Conservation (phyloP, 2,113 vertebrate genomes). For the Phaethornis superciliosus region DNA sequence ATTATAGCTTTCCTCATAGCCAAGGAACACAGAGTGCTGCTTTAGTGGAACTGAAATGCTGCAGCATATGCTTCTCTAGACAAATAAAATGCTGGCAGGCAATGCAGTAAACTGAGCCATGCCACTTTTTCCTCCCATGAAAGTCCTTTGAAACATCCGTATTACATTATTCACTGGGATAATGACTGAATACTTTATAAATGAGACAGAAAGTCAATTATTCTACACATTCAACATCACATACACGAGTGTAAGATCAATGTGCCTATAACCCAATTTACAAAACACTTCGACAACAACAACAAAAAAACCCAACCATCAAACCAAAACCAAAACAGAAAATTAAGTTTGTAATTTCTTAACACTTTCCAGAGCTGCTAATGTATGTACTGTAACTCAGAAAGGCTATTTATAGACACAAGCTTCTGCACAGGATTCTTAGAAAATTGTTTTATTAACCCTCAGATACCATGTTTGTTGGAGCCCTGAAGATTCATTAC, state of each 20-base stretch:
- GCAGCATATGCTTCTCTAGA: constrained; percentile 49
- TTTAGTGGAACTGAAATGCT: constrained; percentile 34
- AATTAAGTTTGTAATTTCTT: constrained; percentile 26
- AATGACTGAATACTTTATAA: constrained; percentile 43
- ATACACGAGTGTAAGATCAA: constrained; percentile 19
- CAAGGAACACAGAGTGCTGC: constrained; percentile 24
- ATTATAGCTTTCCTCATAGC: constrained; percentile 39
- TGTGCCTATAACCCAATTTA: constrained; percentile 34
- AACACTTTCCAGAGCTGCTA: constrained; percentile 44
- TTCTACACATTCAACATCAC: constrained; percentile 10
- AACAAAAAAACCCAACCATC: neutral
- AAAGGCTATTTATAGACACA: constrained; percentile 29
- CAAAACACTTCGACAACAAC: constrained; percentile 20
- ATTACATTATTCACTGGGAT: constrained; percentile 33
- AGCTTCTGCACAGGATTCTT: constrained; percentile 30
- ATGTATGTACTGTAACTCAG: constrained; percentile 45
- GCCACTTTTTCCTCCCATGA: constrained; percentile 24
- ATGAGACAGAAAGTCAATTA: constrained; percentile 56
- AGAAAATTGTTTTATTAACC: constrained; percentile 53
- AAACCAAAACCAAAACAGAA: neutral
- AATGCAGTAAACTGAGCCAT: constrained; percentile 29
- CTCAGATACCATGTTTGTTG: neutral
- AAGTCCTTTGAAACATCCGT: constrained; percentile 14
- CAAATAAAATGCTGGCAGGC: constrained; percentile 53
- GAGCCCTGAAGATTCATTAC: constrained; percentile 41